Percentiles rank a stretch among this genome's conserved stretches.
Conservation (phyloP, 2,113 vertebrate genomes). For the Phylloscopus trochilus region DNA sequence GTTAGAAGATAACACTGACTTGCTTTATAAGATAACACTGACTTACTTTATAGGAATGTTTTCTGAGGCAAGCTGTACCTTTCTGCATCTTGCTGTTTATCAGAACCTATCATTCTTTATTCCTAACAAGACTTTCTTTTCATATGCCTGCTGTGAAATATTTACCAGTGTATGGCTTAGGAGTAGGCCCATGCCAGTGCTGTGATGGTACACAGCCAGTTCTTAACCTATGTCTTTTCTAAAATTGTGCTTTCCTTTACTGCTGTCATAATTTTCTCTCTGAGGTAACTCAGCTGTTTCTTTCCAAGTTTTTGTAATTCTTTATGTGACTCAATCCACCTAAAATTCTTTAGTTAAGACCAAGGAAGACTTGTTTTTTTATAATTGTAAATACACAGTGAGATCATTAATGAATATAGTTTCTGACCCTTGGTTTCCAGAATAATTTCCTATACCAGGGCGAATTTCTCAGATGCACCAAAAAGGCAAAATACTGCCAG, state of each 20-base stretch:
- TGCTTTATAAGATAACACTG: not conserved
- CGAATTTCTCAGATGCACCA: not conserved
- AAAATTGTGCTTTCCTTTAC: not conserved
- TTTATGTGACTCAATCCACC: not conserved
- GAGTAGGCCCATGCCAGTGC: not conserved
- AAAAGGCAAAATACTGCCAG: not conserved
- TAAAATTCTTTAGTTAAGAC: conserved; percentile 5
- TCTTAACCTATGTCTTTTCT: not conserved
- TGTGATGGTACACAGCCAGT: not conserved
- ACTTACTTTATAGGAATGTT: not conserved
- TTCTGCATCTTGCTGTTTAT: not conserved
- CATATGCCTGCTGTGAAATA: not conserved
- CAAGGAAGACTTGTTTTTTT: conserved; percentile 10
- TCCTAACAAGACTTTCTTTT: not conserved
- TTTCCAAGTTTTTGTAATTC: conserved; percentile 1
- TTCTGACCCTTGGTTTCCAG: not conserved
- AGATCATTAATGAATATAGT: not conserved
- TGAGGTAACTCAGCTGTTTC: not conserved
- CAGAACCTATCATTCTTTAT: not conserved
- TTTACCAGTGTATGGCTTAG: not conserved
- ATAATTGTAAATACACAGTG: not conserved
- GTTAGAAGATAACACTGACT: not conserved
- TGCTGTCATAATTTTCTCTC: not conserved
- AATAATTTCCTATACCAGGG: not conserved
- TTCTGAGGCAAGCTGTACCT: not conserved